Evolutionary conservation across 2,797 vertebrate genomes (phyloP).

Genomic region (Eulemur mongoz): DNA sequence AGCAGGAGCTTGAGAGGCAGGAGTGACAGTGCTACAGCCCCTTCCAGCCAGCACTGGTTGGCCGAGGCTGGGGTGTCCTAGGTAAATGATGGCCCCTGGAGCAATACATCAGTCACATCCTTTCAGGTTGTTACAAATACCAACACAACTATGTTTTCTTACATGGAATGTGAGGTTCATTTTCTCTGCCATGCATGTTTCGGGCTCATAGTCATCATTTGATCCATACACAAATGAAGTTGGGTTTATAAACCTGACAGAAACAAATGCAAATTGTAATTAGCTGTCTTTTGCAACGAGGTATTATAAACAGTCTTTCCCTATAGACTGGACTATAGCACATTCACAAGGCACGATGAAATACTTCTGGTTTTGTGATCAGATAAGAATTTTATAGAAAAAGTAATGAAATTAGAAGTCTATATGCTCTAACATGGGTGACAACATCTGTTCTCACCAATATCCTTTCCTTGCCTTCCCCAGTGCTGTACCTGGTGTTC

Average conservation of each 20-base stretch:
- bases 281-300: neutral
- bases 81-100: accelerated
- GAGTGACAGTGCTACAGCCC: neutral
- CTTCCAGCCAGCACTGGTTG: accelerated
- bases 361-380: neutral
- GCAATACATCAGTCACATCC: neutral
- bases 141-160: constrained; percentile 71
- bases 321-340: neutral
- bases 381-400: neutral
- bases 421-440: neutral
- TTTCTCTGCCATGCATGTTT: constrained; percentile 89
- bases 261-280: constrained; percentile 48
- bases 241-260: constrained; percentile 89
- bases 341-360: neutral
- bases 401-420: neutral
- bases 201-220: constrained; percentile 82
- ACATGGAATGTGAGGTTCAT: constrained; percentile 96
- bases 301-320: neutral
- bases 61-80: neutral
- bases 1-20: neutral
- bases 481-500: neutral
- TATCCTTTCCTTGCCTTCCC: neutral
- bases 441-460: neutral
- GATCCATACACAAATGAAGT: constrained; percentile 91
- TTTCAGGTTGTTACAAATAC: neutral